These are phyloP conservation scores for Diachrysia chrysitis DNA, from an alignment of 2,888 invertebrate species.

Conservation along the genomic window DNA sequence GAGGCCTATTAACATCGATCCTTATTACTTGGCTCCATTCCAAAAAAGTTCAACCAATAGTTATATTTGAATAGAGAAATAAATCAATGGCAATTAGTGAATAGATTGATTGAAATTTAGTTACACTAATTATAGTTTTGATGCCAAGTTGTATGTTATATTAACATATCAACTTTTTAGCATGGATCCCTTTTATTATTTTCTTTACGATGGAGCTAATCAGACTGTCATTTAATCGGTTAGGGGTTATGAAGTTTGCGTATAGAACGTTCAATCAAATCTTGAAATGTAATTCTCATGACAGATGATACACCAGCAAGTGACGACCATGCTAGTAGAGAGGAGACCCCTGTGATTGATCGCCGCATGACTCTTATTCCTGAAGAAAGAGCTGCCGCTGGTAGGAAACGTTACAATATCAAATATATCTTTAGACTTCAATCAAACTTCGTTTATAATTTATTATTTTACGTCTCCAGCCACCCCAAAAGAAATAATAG, in stretches of 20 bases:
- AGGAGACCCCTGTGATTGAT: conserved; percentile 77
- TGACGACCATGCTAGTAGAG: conserved; percentile 71
- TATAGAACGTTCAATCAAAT: conserved; percentile 17
- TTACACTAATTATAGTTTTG: not conserved
- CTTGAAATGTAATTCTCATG: conserved; percentile 58
- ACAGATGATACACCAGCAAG: conserved; percentile 77
- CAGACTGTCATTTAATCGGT: conserved; percentile 7
- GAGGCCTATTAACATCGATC: conserved; percentile 28
- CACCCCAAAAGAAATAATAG: conserved; percentile 55
- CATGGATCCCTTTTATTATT: conserved; percentile 13
- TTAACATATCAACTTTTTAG: conserved; percentile 12
- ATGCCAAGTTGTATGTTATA: conserved; percentile 3
- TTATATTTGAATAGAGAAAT: conserved; percentile 32
- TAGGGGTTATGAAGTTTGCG: conserved; percentile 5
- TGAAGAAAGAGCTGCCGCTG: conserved; percentile 68
- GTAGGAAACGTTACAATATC: conserved; percentile 60
- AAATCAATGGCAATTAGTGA: conserved; percentile 30
- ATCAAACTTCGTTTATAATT: conserved; percentile 39
- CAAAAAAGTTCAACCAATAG: conserved; percentile 34
- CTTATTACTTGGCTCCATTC: conserved; percentile 43
- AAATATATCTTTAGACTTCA: conserved; percentile 19
- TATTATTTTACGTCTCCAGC: conserved; percentile 61
- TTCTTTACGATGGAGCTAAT: conserved; percentile 14
- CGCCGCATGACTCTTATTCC: conserved; percentile 83
- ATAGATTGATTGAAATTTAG: conserved; percentile 4